Base-by-base conservation (phyloP, 2,888 invertebrate genomes). In the Xestia sexstrigata region DNA sequence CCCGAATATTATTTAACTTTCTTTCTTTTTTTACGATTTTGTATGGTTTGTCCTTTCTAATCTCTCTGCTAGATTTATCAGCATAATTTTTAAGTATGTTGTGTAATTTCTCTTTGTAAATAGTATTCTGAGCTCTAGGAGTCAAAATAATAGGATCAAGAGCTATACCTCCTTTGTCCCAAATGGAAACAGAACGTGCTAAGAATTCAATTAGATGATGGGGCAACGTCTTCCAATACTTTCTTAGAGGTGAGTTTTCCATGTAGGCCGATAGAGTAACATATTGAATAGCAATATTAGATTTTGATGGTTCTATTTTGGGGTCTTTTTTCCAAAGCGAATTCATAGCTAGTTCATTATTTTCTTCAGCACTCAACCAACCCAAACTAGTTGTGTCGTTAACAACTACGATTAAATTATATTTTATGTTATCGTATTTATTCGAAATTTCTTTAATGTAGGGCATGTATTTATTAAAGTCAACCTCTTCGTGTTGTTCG, bases 91-190 rank as follows among this genome's bases (percentile, higher is more conserved):
- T 87, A 4, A 96, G 82, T 55, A 95, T 78, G 62, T 89, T 87
- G 60, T 93, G 84, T 52, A 96, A 60, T 84, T 95, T 95, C 74
- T 95, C 91, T 30, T 92, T 89, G 81, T 95, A 95, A 69, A 90
- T 73, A 39, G 88, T 82, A 83, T 93, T 87, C 17, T 93, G 91
- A 42, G 92, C 91, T 70, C 87, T 86, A 23, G 94, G 92, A 23
- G 91, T 95, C 66, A 96, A 89, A 82, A 96, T 91, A 26, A 89
- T 76, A 47, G 96, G 96, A 88, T 95, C 92, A 73, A 96, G 92
- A 60, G 94, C 93, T 73, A 96, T 92, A 3, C 96, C 96, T 62
- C 96, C 96, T 85, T 93, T 95, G 67, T 96, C 93, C 96, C 96
- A 96, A 86, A 96, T 90, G 17, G 95, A 92, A 77, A 95, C 80